Percentiles rank a stretch among this genome's conserved stretches.
Evolutionary conservation across 2,888 invertebrate species (phyloP).

Genomic region (Oligia fasciuncula): DNA sequence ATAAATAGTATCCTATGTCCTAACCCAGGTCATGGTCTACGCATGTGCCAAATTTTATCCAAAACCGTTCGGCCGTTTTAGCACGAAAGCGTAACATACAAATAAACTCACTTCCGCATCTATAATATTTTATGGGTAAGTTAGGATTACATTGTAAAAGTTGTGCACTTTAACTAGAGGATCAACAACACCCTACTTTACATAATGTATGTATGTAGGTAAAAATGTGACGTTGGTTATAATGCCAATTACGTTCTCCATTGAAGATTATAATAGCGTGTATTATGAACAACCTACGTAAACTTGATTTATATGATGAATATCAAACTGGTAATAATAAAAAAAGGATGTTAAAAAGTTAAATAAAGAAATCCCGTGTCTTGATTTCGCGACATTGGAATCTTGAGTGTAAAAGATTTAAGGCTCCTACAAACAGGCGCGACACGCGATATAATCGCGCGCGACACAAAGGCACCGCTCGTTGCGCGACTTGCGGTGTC

Average conservation of each 20-base stretch:
- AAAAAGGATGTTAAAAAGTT: not conserved
- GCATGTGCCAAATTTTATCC: too few species aligned
- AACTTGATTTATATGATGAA: too few species aligned
- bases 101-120: too few species aligned
- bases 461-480: too few species aligned
- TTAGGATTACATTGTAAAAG: not conserved
- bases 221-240: not conserved
- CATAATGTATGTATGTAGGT: not conserved
- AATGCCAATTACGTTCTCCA: not conserved
- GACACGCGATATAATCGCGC: too few species aligned
- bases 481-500: too few species aligned
- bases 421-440: too few species aligned
- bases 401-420: not conserved
- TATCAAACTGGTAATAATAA: not conserved
- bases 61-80: too few species aligned
- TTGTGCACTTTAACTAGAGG: not conserved
- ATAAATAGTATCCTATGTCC: too few species aligned
- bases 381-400: not conserved
- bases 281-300: not conserved
- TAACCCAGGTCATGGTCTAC: too few species aligned
- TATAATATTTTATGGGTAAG: too few species aligned
- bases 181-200: not conserved
- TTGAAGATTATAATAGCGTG: not conserved
- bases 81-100: too few species aligned
- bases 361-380: not conserved